Evolutionary conservation across 2,888 invertebrate genomes (phyloP), one percentile per base, ranked within the genome.

Genomic region (Eristalis pertinax): DNA sequence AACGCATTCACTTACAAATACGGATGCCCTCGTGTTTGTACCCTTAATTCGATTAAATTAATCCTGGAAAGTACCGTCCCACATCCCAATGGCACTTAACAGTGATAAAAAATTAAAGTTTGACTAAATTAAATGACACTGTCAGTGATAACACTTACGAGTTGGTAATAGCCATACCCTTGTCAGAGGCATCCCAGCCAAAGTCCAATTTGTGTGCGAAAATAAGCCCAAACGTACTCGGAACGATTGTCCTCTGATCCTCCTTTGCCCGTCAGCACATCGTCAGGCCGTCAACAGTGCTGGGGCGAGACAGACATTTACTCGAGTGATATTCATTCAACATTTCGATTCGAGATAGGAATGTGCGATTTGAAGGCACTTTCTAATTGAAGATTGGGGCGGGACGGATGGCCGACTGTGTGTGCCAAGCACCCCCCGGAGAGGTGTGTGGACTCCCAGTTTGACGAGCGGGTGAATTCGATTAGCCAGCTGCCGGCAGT

Each of bases 81-180:
- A 63, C n/a, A 50, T 19, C 50, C 63, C 63, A 13, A 2, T 29
- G 29, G 63, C 63, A 63, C 63, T 63, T 63, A 63, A 63, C 19
- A 22, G 32, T 38, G 38, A 65, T 65, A 65, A 38, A 35, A 35
- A 65, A 35, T 65, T 65, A 65, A 50, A 50, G 50, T 50, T 50
- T 50, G 50, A 5, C 50, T 50, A 19, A 22, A 65, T 65, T 65
- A 65, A 65, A 65, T 65, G 64, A 13, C 38, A 22, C n/a, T 65
- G 64, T 65, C 64, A 35, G 64, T 19, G 22, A 35, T 65, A 65
- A 65, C 64, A 65, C 64, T 63, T 32, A 63, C 29, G 32, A 32
- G 63, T n/a, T 32, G 63, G 29, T 29, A 29, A 63, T 50, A 19
- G 19, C 8, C 63, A 19, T 35, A 38, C 32, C 64, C 22, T 32